Conservation (phyloP, 2,797 vertebrate genomes). For the Pseudomugil gertrudae region DNA sequence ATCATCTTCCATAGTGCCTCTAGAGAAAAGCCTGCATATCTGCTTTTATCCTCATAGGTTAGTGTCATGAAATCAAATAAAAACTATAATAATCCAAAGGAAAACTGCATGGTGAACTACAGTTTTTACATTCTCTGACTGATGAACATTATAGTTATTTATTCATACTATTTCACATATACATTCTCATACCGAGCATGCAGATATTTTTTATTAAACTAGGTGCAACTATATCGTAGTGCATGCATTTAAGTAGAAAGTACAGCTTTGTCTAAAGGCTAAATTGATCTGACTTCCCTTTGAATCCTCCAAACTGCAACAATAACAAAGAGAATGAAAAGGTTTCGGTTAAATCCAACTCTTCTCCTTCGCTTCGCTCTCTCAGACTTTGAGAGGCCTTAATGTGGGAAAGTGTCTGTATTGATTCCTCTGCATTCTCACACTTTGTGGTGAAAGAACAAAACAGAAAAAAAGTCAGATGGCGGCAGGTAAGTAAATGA, state of each 20-base stretch:
- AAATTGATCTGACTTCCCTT: slow-evolving; percentile 2
- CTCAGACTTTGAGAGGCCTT: slow-evolving; percentile 49
- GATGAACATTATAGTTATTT: too few species aligned
- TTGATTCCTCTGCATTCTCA: slow-evolving; percentile 57
- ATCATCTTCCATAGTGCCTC: not conserved
- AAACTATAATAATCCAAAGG: too few species aligned
- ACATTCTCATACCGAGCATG: not conserved
- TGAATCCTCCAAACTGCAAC: slow-evolving; percentile 4
- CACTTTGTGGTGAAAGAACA: slow-evolving; percentile 51
- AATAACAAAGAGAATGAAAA: slow-evolving; percentile 2
- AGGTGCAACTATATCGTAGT: slow-evolving; percentile 1
- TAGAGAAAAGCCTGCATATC: not conserved
- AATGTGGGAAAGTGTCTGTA: slow-evolving; percentile 59
- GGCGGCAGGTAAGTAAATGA: slow-evolving; percentile 3
- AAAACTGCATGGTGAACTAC: too few species aligned
- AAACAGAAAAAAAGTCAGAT: slow-evolving; percentile 33
- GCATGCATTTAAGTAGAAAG: too few species aligned
- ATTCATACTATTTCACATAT: too few species aligned
- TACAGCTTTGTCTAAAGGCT: not conserved
- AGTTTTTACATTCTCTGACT: too few species aligned
- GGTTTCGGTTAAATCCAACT: slow-evolving; percentile 19
- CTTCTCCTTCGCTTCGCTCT: not conserved
- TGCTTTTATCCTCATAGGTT: slow-evolving; percentile 13
- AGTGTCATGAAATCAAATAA: slow-evolving; percentile 8
- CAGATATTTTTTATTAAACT: slow-evolving; percentile 11